Evolutionary conservation across 2,797 vertebrate genomes (phyloP).

Genomic region (Salmo trutta): DNA sequence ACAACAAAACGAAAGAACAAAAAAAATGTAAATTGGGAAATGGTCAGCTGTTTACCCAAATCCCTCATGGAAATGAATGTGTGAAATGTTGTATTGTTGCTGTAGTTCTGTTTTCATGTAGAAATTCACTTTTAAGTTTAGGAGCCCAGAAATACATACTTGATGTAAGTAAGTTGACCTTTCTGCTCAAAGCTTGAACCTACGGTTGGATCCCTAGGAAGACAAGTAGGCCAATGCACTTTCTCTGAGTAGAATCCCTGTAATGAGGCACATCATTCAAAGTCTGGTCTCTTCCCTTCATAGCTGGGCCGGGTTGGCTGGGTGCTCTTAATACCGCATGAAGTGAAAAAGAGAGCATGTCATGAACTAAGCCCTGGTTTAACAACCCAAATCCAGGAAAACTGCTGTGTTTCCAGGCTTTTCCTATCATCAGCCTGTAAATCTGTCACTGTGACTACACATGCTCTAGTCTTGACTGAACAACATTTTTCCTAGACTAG

Average conservation of each 20-base stretch:
- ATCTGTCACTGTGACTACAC: not conserved
- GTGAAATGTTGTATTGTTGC: conserved; percentile 50
- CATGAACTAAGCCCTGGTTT: not conserved
- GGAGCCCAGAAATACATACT: conserved; percentile 42
- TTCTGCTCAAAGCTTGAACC: conserved; percentile 47
- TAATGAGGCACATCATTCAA: conserved; percentile 5
- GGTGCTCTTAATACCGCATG: not conserved
- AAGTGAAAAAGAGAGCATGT: not conserved
- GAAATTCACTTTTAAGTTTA: conserved; percentile 41
- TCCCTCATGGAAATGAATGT: conserved; percentile 46
- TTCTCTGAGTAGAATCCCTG: not conserved
- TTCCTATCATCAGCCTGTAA: not conserved
- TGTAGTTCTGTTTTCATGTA: conserved; percentile 41
- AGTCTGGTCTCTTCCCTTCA: not conserved
- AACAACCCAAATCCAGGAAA: not conserved
- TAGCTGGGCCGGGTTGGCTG: not conserved
- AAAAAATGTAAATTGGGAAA: conserved; percentile 36
- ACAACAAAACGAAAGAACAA: conserved; percentile 54
- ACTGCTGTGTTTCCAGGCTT: not conserved
- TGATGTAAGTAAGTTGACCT: no score
- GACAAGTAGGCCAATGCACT: not conserved
- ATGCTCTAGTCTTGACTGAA: not conserved
- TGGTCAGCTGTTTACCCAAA: conserved; percentile 26
- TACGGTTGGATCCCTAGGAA: not conserved
- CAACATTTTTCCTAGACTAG: not conserved